Evolutionary conservation across 2,797 vertebrate species (phyloP).

Genomic region (Sylvia borin): DNA sequence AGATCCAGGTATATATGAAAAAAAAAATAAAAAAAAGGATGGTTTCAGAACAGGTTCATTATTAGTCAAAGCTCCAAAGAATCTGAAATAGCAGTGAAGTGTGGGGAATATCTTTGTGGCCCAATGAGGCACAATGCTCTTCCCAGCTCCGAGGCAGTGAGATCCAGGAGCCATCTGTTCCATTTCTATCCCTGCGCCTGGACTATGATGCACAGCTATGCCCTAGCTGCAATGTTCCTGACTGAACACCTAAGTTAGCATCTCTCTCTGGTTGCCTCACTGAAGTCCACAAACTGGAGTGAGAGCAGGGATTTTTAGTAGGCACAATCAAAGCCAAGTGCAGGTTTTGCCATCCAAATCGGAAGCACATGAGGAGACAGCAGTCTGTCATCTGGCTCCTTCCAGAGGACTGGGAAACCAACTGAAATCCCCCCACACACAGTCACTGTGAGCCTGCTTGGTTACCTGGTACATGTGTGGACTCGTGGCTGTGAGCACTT

Average conservation of each 20-base stretch:
- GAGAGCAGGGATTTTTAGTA: neutral
- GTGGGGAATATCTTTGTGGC: neutral
- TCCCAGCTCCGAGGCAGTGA: fast-evolving
- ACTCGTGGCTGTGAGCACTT: neutral
- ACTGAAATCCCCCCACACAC: fast-evolving
- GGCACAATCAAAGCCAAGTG: neutral
- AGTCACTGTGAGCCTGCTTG: neutral
- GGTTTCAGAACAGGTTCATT: neutral
- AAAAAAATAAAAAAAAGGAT: neutral
- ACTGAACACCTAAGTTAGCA: neutral
- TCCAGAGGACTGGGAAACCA: neutral
- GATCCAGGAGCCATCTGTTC: neutral
- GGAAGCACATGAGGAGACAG: neutral
- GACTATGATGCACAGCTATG: neutral
- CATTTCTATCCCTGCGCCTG: neutral
- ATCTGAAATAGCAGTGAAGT: neutral
- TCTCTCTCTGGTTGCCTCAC: neutral
- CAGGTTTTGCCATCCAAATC: neutral
- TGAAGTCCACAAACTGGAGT: neutral
- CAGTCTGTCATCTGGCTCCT: neutral
- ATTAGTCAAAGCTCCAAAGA: neutral
- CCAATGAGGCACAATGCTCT: neutral
- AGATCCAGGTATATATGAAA: neutral
- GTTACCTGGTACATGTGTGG: neutral
- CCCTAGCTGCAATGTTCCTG: neutral